phyloP scores from a whole-genome alignment of 2,888 invertebrate genomes.

The Leptothorax acervorum region DNA sequence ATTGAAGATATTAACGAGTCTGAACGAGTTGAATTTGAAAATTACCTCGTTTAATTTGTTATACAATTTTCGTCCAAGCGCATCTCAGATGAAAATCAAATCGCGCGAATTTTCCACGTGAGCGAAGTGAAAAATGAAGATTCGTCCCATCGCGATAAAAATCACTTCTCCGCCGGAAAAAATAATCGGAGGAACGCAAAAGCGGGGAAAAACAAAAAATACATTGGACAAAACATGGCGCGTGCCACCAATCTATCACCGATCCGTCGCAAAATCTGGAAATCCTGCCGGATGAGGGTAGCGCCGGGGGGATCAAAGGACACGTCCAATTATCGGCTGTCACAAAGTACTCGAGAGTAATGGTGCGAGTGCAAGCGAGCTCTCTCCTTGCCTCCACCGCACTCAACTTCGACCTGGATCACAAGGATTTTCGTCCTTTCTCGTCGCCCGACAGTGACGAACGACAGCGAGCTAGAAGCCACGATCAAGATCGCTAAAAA shows the following conservation, averaged over 20 bases:
- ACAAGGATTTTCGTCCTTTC: slow-evolving; percentile 60
- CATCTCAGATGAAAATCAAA: neutral
- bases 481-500: slow-evolving; percentile 39
- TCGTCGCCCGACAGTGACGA: slow-evolving; percentile 57
- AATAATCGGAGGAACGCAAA: neutral
- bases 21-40: neutral
- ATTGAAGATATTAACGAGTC: neutral
- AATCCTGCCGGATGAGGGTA: slow-evolving; percentile 49
- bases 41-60: slow-evolving; percentile 3
- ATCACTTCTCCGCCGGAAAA: slow-evolving; percentile 19
- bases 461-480: slow-evolving; percentile 46
- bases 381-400: slow-evolving; percentile 29
- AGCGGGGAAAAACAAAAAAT: slow-evolving; percentile 11
- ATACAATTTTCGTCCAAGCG: neutral
- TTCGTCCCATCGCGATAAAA: slow-evolving; percentile 16
- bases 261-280: slow-evolving; percentile 53
- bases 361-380: slow-evolving; percentile 61
- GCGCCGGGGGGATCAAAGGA: slow-evolving; percentile 70
- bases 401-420: slow-evolving; percentile 49
- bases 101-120: neutral
- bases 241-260: slow-evolving; percentile 67
- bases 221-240: slow-evolving; percentile 50
- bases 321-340: slow-evolving; percentile 79
- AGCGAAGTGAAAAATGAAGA: neutral
- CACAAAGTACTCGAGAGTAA: slow-evolving; percentile 71